Evolutionary conservation across 30 jellyfish, hydroid and myxozoan genomes (phyloP).

Genomic region (Pseudorhiza aurosa): DNA sequence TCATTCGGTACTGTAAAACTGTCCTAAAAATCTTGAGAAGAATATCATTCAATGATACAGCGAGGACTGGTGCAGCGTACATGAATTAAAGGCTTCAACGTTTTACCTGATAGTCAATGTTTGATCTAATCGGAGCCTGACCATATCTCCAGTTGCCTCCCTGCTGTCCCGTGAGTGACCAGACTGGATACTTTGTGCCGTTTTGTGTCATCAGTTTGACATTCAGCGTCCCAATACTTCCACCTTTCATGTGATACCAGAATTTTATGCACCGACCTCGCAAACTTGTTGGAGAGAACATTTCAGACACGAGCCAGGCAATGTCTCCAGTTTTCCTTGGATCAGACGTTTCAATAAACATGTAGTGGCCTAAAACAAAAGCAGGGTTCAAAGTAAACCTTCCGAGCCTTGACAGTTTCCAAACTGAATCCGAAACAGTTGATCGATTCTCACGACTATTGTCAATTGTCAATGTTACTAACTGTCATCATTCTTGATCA

Average conservation of each 20-base stretch:
- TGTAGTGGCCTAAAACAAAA: slow-evolving; percentile 64
- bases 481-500: no score
- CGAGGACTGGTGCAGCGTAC: no score
- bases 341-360: slow-evolving; percentile 86
- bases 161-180: slow-evolving; percentile 90
- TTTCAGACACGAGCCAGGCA: slow-evolving; percentile 95
- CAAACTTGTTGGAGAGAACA: slow-evolving; percentile 87
- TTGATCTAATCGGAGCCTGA: slow-evolving; percentile 92
- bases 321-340: slow-evolving; percentile 76
- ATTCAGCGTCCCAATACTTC: slow-evolving; percentile 83
- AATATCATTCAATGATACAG: no score
- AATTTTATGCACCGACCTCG: slow-evolving; percentile 91
- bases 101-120: slow-evolving; percentile 92
- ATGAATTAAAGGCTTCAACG: no score
- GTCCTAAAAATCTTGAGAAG: no score
- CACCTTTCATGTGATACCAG: slow-evolving; percentile 97
- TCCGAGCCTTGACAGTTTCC: no score
- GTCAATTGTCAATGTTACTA: no score
- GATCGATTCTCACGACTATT: no score
- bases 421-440: no score
- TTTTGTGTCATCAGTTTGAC: slow-evolving; percentile 83
- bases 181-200: slow-evolving; percentile 79
- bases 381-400: background rate
- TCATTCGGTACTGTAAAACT: no score
- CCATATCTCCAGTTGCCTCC: slow-evolving; percentile 89